Conservation (phyloP, 2,888 invertebrate genomes). For the Epinotia ramella region DNA sequence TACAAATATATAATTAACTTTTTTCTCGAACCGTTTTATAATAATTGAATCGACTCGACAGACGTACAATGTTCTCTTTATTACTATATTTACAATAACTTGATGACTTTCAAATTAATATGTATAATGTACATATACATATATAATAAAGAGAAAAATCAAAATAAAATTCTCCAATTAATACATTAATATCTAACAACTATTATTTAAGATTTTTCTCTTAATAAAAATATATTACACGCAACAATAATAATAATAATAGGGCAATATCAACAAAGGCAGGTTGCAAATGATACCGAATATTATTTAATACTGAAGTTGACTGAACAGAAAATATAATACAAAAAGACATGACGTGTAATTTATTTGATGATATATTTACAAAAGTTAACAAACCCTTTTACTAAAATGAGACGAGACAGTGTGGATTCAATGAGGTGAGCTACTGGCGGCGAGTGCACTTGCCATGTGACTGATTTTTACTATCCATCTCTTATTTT, state of each 20-base stretch:
- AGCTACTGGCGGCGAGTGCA: constrained; percentile 23
- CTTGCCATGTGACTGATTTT: neutral
- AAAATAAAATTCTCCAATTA: constrained; percentile 84
- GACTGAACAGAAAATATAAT: constrained; percentile 64
- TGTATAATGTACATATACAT: constrained; percentile 83
- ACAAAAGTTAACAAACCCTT: constrained; percentile 77
- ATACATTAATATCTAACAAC: constrained; percentile 84
- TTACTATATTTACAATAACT: constrained; percentile 82
- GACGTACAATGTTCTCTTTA: constrained; percentile 71
- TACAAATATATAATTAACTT: constrained; percentile 79
- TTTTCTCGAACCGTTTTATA: constrained; percentile 55
- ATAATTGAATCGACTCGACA: constrained; percentile 68
- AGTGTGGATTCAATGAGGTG: constrained; percentile 24
- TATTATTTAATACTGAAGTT: constrained; percentile 76
- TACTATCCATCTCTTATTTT: neutral
- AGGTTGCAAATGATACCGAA: constrained; percentile 61
- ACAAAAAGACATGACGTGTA: constrained; percentile 63
- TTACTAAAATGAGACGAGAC: constrained; percentile 60
- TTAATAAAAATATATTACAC: constrained; percentile 85
- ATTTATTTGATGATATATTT: constrained; percentile 71
- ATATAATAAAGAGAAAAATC: constrained; percentile 83
- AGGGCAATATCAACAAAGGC: constrained; percentile 74
- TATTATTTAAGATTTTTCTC: constrained; percentile 84
- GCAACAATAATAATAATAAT: constrained; percentile 74
- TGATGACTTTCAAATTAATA: constrained; percentile 80